A percentile compares a stretch with the other conserved stretches of the same genome.
phyloP scores from a whole-genome alignment of 92 coral and sea anemone genomes.

The Paramuricea clavata region DNA sequence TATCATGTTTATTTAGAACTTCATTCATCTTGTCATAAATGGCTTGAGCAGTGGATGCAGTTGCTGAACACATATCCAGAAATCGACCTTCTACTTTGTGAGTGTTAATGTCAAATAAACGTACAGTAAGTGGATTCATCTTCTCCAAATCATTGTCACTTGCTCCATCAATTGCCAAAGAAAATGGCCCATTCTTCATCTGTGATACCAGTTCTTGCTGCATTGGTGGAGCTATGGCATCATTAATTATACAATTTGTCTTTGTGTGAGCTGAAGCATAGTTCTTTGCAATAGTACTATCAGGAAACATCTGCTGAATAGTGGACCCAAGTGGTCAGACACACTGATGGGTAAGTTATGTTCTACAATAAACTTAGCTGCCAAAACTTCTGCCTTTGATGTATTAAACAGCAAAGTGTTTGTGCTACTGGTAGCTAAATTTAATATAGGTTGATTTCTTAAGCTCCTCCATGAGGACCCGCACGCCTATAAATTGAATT shows the following conservation, averaged over 20 bases:
- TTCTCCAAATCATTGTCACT: constrained; percentile 65
- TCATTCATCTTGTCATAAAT: constrained; percentile 55
- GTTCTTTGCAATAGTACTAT: constrained; percentile 62
- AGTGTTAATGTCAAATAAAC: constrained; percentile 62
- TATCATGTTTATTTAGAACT: constrained; percentile 33
- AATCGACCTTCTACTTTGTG: constrained; percentile 64
- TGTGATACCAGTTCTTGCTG: constrained; percentile 62
- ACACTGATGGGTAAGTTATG: neutral
- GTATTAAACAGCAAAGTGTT: no score
- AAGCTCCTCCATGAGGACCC: no score
- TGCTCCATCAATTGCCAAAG: constrained; percentile 65
- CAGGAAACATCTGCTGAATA: constrained; percentile 68
- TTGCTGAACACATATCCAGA: constrained; percentile 72
- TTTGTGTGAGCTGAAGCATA: constrained; percentile 72
- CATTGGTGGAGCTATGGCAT: constrained; percentile 74
- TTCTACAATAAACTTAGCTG: neutral
- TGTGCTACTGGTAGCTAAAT: no score
- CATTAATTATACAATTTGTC: constrained; percentile 62
- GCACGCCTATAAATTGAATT: no score
- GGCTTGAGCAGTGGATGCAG: constrained; percentile 67
- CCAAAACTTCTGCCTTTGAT: neutral
- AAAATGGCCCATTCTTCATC: constrained; percentile 65
- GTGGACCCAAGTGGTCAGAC: constrained; percentile 68
- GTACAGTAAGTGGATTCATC: constrained; percentile 72
- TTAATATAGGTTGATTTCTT: no score